Evolutionary conservation across 2,113 vertebrate species (phyloP).

Genomic region (Siniperca chuatsi): DNA sequence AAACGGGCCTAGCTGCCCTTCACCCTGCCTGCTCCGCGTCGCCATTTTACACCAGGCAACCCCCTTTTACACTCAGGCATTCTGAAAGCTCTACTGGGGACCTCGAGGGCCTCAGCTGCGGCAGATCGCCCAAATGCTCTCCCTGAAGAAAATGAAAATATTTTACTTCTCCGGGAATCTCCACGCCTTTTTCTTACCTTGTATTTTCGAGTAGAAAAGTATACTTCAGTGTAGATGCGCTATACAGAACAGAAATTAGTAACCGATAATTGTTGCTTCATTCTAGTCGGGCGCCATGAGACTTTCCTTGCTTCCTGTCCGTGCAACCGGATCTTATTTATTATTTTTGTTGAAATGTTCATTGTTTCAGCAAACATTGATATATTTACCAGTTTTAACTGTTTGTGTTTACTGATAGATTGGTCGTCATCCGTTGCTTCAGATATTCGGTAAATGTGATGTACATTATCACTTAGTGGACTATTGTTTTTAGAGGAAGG

Average conservation of each 20-base stretch:
- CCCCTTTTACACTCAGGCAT: slow-evolving; percentile 85
- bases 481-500: slow-evolving; percentile 81
- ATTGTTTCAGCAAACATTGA: not conserved
- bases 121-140: slow-evolving; percentile 81
- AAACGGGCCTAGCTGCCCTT: slow-evolving; percentile 82
- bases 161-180: slow-evolving; percentile 9
- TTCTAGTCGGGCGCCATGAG: slow-evolving; percentile 89
- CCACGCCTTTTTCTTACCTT: slow-evolving; percentile 80
- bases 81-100: slow-evolving; percentile 85
- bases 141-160: slow-evolving; percentile 82
- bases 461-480: slow-evolving; percentile 53
- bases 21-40: slow-evolving; percentile 84
- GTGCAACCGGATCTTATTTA: slow-evolving; percentile 85
- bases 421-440: fast-evolving
- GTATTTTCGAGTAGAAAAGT: slow-evolving; percentile 47
- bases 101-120: slow-evolving; percentile 84
- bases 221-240: slow-evolving; percentile 42
- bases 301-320: slow-evolving; percentile 83
- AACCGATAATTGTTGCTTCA: slow-evolving; percentile 78
- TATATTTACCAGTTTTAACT: fast-evolving
- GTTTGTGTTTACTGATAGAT: not conserved
- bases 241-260: slow-evolving; percentile 61
- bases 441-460: not conserved
- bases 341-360: slow-evolving; percentile 53
- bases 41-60: slow-evolving; percentile 79